phyloP scores from a whole-genome alignment of 2,888 invertebrate genomes.

The Pheosia gnoma region DNA sequence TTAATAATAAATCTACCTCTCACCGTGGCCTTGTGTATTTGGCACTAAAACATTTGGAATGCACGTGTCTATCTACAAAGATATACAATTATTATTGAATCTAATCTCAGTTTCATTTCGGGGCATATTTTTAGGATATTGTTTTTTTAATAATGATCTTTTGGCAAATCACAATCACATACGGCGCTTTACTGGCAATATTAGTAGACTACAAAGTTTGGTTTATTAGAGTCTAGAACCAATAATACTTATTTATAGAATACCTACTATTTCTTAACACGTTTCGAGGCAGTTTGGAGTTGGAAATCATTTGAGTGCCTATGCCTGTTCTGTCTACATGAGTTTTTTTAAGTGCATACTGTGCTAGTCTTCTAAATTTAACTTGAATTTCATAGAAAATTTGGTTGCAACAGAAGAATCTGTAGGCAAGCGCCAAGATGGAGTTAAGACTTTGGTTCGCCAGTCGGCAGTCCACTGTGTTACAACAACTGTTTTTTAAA shows the following conservation, averaged over 20 bases:
- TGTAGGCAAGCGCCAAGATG: no score
- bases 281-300: conserved; percentile 1
- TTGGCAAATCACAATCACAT: background rate
- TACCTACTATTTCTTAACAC: conserved; percentile 20
- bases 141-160: conserved; percentile 19
- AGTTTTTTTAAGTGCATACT: no score
- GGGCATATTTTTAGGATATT: conserved; percentile 54
- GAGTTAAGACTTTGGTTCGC: no score
- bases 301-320: background rate
- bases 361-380: no score
- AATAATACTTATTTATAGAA: conserved; percentile 4
- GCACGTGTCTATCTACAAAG: conserved; percentile 71
- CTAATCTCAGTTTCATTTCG: conserved; percentile 44
- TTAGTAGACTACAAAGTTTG: conserved; percentile 24
- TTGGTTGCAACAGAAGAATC: no score
- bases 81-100: conserved; percentile 57
- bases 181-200: conserved; percentile 39
- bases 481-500: conserved; percentile 10
- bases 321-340: no score
- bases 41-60: conserved; percentile 82
- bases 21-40: conserved; percentile 68
- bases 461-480: no score
- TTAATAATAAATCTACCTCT: conserved; percentile 56
- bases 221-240: background rate
- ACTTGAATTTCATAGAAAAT: no score